Evolutionary conservation across 1,140 invertebrate genomes (phyloP).

Genomic region (Anastrepha obliqua): DNA sequence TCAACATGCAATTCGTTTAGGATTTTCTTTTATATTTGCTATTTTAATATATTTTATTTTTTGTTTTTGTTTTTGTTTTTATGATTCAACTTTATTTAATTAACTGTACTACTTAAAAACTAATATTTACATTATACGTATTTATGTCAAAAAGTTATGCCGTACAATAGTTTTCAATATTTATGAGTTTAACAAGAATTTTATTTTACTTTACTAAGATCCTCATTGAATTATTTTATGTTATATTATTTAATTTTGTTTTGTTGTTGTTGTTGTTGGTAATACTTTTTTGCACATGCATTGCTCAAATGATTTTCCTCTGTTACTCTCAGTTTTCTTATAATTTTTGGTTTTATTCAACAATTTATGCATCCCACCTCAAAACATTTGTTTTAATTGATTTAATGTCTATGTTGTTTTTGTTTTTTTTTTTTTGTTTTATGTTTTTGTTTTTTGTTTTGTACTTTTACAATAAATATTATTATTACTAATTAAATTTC

Average conservation of each 20-base stretch:
- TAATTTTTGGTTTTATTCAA: background rate
- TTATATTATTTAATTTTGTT: background rate
- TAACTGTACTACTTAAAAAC: slow-evolving; percentile 12
- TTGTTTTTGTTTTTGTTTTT: background rate
- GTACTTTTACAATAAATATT: slow-evolving; percentile 41
- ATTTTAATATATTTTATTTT: background rate
- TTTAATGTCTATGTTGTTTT: too few relatives aligned
- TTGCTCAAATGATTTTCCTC: slow-evolving; percentile 43
- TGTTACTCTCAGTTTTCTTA: slow-evolving; percentile 45
- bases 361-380: background rate
- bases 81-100: slow-evolving; percentile 10
- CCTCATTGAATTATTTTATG: background rate
- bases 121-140: slow-evolving; percentile 34
- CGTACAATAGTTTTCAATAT: background rate
- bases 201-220: background rate
- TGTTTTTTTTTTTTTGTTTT: too few relatives aligned
- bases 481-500: background rate
- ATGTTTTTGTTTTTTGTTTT: background rate
- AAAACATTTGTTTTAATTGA: background rate
- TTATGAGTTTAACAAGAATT: background rate
- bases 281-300: slow-evolving; percentile 34
- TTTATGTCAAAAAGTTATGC: background rate
- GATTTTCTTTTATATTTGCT: background rate
- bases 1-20: slow-evolving; percentile 1
- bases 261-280: background rate